Conservation (phyloP, 2,888 invertebrate genomes). For the Scrobipalpa costella region DNA sequence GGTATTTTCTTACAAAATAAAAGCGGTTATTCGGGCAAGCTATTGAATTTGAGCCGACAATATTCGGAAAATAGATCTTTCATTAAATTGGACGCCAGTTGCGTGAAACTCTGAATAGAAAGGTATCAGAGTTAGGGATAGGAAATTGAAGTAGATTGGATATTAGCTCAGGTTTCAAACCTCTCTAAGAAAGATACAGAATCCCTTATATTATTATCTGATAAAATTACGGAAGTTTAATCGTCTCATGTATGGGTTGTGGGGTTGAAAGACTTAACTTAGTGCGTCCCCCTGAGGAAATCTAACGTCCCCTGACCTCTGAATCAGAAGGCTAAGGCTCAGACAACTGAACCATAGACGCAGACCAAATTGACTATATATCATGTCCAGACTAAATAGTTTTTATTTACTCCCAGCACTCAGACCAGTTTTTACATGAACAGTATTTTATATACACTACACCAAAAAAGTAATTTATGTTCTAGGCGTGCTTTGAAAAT, state of each 20-base stretch:
- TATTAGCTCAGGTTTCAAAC: not conserved
- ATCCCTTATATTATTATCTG: no score
- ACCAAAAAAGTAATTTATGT: not conserved
- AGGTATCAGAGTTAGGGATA: not conserved
- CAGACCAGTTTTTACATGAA: not conserved
- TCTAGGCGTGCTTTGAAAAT: not conserved
- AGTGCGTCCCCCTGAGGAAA: no score
- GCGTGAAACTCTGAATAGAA: not conserved
- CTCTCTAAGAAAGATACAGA: no score
- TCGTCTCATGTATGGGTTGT: no score
- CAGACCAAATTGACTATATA: not conserved
- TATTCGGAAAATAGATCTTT: conserved; percentile 16
- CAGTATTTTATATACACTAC: not conserved
- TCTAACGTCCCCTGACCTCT: no score
- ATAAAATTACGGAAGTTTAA: no score
- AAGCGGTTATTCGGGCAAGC: not conserved
- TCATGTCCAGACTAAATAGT: not conserved
- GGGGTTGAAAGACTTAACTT: no score
- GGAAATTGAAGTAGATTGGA: not conserved
- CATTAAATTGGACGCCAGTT: conserved; percentile 4
- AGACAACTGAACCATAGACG: no score
- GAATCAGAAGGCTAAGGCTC: not conserved
- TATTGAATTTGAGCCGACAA: conserved; percentile 10
- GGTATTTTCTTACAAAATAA: conserved; percentile 10
- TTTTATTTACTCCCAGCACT: not conserved